Base-by-base conservation (phyloP, 1,140 invertebrate genomes). In the Lutraria rhynchaena region DNA sequence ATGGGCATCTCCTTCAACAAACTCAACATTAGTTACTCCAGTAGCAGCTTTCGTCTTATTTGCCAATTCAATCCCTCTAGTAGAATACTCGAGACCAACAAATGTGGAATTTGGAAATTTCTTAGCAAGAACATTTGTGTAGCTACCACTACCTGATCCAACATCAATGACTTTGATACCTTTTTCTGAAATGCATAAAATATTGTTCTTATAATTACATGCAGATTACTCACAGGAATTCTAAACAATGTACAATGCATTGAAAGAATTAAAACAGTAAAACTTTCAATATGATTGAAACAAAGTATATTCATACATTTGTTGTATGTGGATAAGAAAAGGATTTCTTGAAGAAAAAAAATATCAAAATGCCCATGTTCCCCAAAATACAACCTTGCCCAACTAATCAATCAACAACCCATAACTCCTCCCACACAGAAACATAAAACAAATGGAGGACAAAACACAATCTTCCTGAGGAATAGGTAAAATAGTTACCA, bases 141-240 rank as follows among this genome's bases (percentile, higher is more conserved):
- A 49, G 15, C 27, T 71, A 1, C 82, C 84, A 27, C 58, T 58
- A 0, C 81, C 84, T 61, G 82, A 86, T 15, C 86, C 86, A 31
- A 87, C 15, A 44, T 87, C 86, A 27, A 74, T 51, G 1, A 85
- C 84, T n/a, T 74, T 49, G n/a, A 82, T 83, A 7, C 83, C 85
- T 0, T n/a, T 29, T 51, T 81, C 83, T 85, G 51, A 37, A 65
- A 65, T 24, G 5, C 5, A 41, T 7, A 41, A 41, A 7, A 41
- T 15, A n/a, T n/a, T n/a, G n/a, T n/a, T n/a, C n/a, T n/a, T n/a
- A n/a, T n/a, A n/a, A n/a, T n/a, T n/a, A n/a, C n/a, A n/a, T n/a
- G n/a, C n/a, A n/a, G n/a, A n/a, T n/a, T n/a, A n/a, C n/a, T n/a
- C n/a, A n/a, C n/a, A n/a, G n/a, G n/a, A n/a, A n/a, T n/a, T n/a